A percentile compares a stretch with the other conserved stretches of the same genome.
phyloP scores from a whole-genome alignment of 1,140 invertebrate genomes.

The Harpegnathos saltator region DNA sequence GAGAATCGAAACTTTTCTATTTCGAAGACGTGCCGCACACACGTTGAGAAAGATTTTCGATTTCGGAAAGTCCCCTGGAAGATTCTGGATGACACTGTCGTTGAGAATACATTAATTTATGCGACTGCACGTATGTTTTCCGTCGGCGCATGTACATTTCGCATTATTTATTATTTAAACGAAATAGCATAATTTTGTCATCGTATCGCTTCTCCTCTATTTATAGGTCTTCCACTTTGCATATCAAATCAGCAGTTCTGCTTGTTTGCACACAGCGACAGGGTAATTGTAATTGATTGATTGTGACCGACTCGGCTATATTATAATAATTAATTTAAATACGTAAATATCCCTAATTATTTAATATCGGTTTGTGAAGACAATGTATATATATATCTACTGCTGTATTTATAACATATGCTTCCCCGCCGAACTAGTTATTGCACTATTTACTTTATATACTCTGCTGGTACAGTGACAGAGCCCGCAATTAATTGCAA shows the following conservation, averaged over 20 bases:
- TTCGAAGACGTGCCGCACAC: too few relatives aligned
- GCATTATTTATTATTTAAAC: background rate
- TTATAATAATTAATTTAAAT: slow-evolving; percentile 25
- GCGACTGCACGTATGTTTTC: background rate
- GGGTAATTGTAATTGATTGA: slow-evolving; percentile 1
- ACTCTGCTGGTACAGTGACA: background rate
- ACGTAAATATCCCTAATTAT: slow-evolving; percentile 31
- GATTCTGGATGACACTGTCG: too few relatives aligned
- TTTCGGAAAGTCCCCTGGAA: too few relatives aligned
- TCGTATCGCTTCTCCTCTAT: background rate
- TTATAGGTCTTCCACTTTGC: background rate
- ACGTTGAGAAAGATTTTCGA: too few relatives aligned
- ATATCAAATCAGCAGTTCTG: background rate
- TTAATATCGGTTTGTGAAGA: background rate
- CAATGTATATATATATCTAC: slow-evolving; percentile 18
- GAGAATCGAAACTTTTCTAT: too few relatives aligned
- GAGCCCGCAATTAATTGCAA: slow-evolving; percentile 1
- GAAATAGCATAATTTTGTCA: background rate
- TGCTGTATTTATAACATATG: slow-evolving; percentile 25
- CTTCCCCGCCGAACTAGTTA: slow-evolving; percentile 5
- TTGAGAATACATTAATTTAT: background rate
- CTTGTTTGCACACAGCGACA: background rate
- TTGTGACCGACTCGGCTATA: background rate
- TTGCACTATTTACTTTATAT: slow-evolving; percentile 27
- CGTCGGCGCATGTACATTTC: background rate